These are phyloP conservation scores for Pseudonaja textilis DNA, from an alignment of 2,113 vertebrate species.

Conservation along the genomic window DNA sequence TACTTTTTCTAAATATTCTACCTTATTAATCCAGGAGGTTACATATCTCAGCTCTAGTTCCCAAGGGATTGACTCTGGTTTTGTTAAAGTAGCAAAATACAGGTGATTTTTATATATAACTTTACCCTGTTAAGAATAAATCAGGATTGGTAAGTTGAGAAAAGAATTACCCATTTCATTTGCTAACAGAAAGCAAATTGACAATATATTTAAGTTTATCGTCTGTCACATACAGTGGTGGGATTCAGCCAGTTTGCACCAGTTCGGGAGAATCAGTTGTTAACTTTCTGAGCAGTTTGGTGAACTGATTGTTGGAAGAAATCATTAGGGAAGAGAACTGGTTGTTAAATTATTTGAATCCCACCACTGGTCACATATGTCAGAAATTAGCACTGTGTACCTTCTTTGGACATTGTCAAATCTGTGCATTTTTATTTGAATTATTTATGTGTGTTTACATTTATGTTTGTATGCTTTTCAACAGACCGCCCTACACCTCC, in stretches of 20 bases:
- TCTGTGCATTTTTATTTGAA: neutral
- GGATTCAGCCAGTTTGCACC: too few relatives aligned
- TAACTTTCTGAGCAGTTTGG: too few relatives aligned
- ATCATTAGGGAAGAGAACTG: too few relatives aligned
- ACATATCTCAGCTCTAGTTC: neutral
- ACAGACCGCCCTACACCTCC: constrained; percentile 93
- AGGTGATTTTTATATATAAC: neutral
- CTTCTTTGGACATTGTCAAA: neutral
- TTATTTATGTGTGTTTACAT: constrained; percentile 6
- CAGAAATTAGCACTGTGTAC: neutral
- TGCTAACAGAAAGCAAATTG: neutral
- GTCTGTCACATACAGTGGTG: neutral
- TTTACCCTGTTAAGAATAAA: neutral
- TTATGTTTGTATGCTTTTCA: constrained; percentile 24
- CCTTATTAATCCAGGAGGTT: neutral
- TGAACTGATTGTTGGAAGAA: too few relatives aligned
- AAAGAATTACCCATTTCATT: neutral
- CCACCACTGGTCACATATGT: neutral
- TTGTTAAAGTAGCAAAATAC: neutral
- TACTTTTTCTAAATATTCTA: neutral
- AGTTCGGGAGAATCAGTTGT: too few relatives aligned
- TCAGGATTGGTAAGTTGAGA: neutral
- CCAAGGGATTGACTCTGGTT: neutral
- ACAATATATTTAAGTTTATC: neutral
- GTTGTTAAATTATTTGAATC: too few relatives aligned